Base-by-base conservation (phyloP, 2,113 vertebrate species). In the Psittacula cyanocephala region DNA sequence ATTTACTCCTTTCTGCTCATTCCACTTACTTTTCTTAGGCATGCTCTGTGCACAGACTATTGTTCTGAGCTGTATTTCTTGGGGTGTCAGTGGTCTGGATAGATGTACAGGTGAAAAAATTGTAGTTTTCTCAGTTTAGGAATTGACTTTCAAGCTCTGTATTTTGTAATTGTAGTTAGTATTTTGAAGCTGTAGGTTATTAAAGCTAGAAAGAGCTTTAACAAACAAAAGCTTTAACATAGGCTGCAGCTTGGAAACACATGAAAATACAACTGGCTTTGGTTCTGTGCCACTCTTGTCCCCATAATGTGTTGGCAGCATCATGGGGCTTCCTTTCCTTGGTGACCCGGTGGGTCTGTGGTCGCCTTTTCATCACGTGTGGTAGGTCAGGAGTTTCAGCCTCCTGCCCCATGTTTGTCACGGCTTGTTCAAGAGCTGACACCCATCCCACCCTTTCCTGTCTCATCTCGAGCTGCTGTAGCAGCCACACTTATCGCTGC, bases 361-460 rank as follows among this genome's bases (percentile, higher is more conserved):
- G n/a, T n/a, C n/a, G n/a, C n/a, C n/a, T n/a, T n/a, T n/a, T 47
- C 71, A 20, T 47, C 67, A n/a, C 22, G 68, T 85, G 52, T 53
- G 63, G n/a, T 35, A 20, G 2, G 5, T 33, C 52, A 25, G 70
- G 67, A 60, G 44, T 43, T 89, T 74, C 69, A 55, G 80, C 24
- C 83, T 94, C 57, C 46, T 57, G 64, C 49, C 53, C 52, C 11
- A 0, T 89, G 67, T 88, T 94, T 89, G 69, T 63, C 52, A 10
- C 29, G 7, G 33, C 47, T 80, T 44, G 20, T 24, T 77, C 70
- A 53, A 2, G 2, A 11, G 84, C 65, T 89, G 75, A 70, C 67
- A 67, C 88, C 92, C 90, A 53, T 81, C 89, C 86, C 93, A 86
- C 95, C 93, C 91, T 93, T 96, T 96, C 96, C 93, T 96, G 91